A percentile compares a stretch with the other conserved stretches of the same genome.
These are phyloP conservation scores for Aurelia aurita complex sp. Pacific DNA, from an alignment of 30 jellyfish, hydroid and myxozoan species.

Conservation along the genomic window DNA sequence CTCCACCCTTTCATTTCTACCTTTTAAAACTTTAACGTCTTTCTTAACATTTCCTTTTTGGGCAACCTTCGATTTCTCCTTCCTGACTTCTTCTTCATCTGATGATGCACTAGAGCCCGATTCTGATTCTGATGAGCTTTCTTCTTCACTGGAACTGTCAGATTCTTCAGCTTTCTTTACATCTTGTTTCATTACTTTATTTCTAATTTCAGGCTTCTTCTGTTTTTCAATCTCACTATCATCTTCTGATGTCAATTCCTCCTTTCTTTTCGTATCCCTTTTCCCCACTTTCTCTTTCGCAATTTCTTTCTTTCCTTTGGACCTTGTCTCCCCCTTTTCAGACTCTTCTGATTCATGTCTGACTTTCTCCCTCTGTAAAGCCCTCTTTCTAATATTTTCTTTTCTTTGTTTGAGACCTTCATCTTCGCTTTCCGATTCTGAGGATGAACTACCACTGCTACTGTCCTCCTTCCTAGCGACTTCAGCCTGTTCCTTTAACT, in stretches of 20 bases:
- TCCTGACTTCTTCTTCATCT: neutral
- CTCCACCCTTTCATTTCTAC: neutral
- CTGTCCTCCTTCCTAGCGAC: neutral
- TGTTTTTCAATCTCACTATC: constrained; percentile 2
- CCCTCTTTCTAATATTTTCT: neutral
- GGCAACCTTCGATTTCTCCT: neutral
- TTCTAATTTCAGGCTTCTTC: neutral
- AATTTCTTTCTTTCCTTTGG: too few species aligned
- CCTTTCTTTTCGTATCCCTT: neutral
- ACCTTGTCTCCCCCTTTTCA: too few species aligned
- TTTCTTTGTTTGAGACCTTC: neutral
- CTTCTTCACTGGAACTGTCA: constrained; percentile 28
- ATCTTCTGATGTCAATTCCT: constrained; percentile 30
- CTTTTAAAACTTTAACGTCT: neutral
- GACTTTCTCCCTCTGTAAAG: neutral
- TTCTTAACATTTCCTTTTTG: neutral
- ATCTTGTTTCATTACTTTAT: neutral
- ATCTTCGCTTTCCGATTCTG: neutral
- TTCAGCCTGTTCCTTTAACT: too few species aligned
- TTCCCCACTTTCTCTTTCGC: neutral
- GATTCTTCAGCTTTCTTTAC: neutral
- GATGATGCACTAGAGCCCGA: constrained; percentile 10
- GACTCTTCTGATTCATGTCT: neutral
- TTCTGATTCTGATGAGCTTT: constrained; percentile 43
- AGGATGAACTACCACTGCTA: neutral